Evolutionary conservation across 2,797 vertebrate genomes (phyloP).

Genomic region (Acropternis orthonyx): DNA sequence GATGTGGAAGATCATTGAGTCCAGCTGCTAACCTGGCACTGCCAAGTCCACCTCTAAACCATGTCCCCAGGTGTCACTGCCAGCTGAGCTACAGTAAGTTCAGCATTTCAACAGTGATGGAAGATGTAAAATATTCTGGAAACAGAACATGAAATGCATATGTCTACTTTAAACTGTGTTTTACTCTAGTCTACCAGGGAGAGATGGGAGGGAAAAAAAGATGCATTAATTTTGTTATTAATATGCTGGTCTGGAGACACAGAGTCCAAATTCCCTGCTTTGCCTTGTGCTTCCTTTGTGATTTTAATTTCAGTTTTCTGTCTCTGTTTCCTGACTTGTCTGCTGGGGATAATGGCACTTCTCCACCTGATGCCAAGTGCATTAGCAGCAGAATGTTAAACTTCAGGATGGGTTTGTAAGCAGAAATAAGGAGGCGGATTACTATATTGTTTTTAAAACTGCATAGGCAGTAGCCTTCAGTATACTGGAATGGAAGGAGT

Average conservation of each 20-base stretch:
- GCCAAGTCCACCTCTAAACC: neutral
- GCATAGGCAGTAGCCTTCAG: neutral
- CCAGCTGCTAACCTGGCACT: neutral
- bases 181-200: neutral
- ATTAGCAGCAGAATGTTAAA: neutral
- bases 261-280: neutral
- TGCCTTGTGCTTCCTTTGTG: neutral
- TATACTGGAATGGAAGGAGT: neutral
- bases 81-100: fast-evolving
- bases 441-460: neutral
- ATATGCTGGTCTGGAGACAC: neutral
- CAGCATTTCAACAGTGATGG: neutral
- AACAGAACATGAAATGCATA: neutral
- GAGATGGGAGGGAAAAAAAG: neutral
- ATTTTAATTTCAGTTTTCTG: constrained; percentile 8
- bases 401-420: neutral
- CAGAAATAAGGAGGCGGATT: neutral
- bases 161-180: neutral
- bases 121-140: neutral
- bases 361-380: constrained; percentile 5
- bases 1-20: neutral
- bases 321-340: constrained; percentile 15
- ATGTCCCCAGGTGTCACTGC: neutral
- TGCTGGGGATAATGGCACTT: constrained; percentile 32
- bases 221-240: neutral